phyloP scores from a whole-genome alignment of 2,113 vertebrate genomes.

The Pygoscelis antarcticus region DNA sequence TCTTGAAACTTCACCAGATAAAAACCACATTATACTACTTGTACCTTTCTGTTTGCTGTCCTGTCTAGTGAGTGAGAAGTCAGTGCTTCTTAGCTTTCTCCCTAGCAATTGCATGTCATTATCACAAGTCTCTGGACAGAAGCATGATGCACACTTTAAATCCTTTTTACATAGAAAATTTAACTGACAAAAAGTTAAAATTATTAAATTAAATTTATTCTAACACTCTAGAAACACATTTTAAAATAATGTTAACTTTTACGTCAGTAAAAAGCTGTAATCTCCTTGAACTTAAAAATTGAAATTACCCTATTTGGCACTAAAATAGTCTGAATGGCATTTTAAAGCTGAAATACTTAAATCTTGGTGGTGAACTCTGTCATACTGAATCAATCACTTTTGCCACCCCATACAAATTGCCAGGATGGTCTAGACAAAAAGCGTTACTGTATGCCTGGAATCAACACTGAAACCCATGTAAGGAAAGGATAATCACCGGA shows the following conservation, averaged over 20 bases:
- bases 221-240: neutral
- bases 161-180: neutral
- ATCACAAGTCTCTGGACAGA: neutral
- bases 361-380: neutral
- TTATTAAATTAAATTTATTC: neutral
- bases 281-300: neutral
- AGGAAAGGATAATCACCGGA: neutral
- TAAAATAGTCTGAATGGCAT: neutral
- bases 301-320: neutral
- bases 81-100: neutral
- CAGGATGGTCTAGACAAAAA: neutral
- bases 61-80: neutral
- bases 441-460: neutral
- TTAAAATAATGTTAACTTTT: neutral
- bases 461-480: neutral
- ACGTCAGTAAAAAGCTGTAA: neutral
- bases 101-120: neutral
- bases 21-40: neutral
- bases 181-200: neutral
- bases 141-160: rapidly evolving
- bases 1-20: neutral
- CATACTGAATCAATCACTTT: neutral
- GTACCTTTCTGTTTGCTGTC: neutral
- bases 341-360: neutral
- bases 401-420: neutral